A percentile compares a stretch with the other conserved stretches of the same genome.
phyloP scores from a whole-genome alignment of 2,888 invertebrate genomes.

The Seira ritae region DNA sequence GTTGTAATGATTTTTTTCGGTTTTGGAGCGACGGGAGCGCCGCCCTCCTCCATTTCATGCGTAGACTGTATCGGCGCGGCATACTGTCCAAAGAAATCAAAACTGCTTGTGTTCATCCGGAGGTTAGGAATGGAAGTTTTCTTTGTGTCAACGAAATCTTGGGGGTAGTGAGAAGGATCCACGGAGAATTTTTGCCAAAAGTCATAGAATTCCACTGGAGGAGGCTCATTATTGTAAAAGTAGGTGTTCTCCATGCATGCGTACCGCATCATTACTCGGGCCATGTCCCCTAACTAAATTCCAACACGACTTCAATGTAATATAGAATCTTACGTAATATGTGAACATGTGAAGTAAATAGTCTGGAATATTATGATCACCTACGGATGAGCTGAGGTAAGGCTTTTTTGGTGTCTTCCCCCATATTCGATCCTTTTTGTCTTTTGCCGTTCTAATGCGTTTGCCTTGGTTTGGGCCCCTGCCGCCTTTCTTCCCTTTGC shows the following conservation, averaged over 20 bases:
- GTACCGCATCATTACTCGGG: conserved; percentile 50
- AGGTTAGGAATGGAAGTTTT: conserved; percentile 38
- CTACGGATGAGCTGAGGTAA: conserved; percentile 59
- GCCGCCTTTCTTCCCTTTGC: background rate
- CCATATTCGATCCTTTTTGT: conserved; percentile 50
- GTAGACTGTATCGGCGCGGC: conserved; percentile 18
- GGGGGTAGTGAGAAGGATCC: conserved; percentile 5
- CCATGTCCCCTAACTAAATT: conserved; percentile 64
- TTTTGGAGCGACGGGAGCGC: background rate
- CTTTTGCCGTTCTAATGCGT: conserved; percentile 13
- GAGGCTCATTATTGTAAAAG: conserved; percentile 54
- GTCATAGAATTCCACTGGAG: conserved; percentile 52
- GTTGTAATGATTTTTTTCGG: background rate
- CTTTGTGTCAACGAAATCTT: conserved; percentile 38
- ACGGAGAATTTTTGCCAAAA: conserved; percentile 55
- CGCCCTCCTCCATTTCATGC: conserved; percentile 9
- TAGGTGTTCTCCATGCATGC: conserved; percentile 56
- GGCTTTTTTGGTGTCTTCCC: conserved; percentile 56
- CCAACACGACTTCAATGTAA: too few relatives aligned
- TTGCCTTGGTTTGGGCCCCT: too few relatives aligned
- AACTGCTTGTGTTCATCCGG: conserved; percentile 52
- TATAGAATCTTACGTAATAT: background rate
- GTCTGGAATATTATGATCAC: background rate
- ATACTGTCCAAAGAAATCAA: conserved; percentile 49
- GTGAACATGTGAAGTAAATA: background rate